These are phyloP conservation scores for Boulengeromyrus knoepffleri DNA, from an alignment of 2,113 vertebrate species.

Conservation along the genomic window DNA sequence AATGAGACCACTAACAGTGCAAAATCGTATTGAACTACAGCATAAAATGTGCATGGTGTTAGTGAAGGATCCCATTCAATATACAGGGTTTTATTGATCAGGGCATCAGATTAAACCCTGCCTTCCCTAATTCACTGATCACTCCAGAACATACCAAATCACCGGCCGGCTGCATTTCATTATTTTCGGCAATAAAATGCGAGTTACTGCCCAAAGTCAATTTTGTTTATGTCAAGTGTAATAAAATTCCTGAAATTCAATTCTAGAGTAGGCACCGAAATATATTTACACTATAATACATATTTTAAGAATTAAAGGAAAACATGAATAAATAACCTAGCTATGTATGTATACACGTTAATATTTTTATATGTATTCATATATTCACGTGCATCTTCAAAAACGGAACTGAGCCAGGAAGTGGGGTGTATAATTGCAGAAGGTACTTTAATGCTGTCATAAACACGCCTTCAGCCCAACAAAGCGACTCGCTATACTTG, in stretches of 20 bases:
- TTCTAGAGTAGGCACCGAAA: constrained; percentile 28
- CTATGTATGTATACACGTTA: neutral
- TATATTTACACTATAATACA: constrained; percentile 15
- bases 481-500: neutral
- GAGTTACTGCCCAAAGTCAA: constrained; percentile 36
- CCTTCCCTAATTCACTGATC: constrained; percentile 8
- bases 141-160: constrained; percentile 26
- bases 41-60: neutral
- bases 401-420: neutral
- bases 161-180: constrained; percentile 34
- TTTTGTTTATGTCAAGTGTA: constrained; percentile 35
- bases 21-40: neutral
- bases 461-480: neutral
- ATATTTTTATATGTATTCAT: neutral
- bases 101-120: neutral
- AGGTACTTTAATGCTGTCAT: neutral
- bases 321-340: constrained; percentile 11
- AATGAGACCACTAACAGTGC: neutral
- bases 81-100: constrained; percentile 5
- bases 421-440: neutral
- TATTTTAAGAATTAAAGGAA: constrained; percentile 18
- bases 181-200: constrained; percentile 41
- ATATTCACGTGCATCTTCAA: neutral
- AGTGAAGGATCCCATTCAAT: neutral
- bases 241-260: constrained; percentile 34